These are phyloP conservation scores for human (Homo sapiens) DNA, from an alignment of 2,113 vertebrate species.

Conservation along the genomic window GRCh38 chr13:75582001-75582500, in stretches of 20 bases:
- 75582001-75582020: neutral
- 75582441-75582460: neutral
- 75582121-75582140: neutral
- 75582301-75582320: neutral
- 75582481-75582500: neutral
- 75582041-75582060: neutral
- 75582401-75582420: neutral
- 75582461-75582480: neutral
- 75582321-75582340: neutral
- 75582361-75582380: neutral
- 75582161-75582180: neutral
- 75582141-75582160: neutral
- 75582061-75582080: neutral
- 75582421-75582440: neutral
- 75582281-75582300: neutral
- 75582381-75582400: neutral
- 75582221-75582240: constrained; percentile 34
- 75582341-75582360: neutral
- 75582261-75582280: neutral
- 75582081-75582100: neutral
- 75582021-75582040: constrained; percentile 8
- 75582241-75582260: neutral
- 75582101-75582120: neutral
- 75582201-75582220: neutral
- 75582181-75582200: neutral